Base-by-base conservation (phyloP, 2,888 invertebrate species). In the Drosophila longiperda region DNA sequence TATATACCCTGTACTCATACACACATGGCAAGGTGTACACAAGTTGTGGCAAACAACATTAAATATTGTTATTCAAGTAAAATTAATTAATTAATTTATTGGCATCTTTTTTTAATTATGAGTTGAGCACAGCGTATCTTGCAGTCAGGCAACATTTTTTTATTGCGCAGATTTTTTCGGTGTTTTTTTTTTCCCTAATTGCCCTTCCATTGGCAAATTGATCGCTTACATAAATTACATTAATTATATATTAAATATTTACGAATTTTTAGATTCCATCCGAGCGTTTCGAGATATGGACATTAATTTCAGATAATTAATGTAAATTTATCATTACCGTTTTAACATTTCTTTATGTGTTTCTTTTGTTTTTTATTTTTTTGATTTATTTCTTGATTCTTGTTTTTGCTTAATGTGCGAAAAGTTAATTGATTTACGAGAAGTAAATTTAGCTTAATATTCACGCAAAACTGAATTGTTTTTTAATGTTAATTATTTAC, bases 291-390 rank as follows among this genome's bases (percentile, higher is more conserved):
- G 33, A 64, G 3, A 48, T 50, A 57, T 66, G 62, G 63, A 63
- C 15, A 40, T 76, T 78, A 38, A 61, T 61, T 62, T 69, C 61
- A 45, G 54, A 75, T 75, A 83, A 83, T 83, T 83, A 61, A 63
- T 63, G 66, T 73, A 34, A 83, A 67, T 83, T 73, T 57, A 29
- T 1, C 15, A 23, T 15, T 15, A 23, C 8, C 45, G 8, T 6
- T 15, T 48, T 55, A 50, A 66, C 72, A 36, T 32, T 12, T 34
- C 0, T 12, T 34, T 64, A 40, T 49, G 29, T 40, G 53, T 34
- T 42, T 6, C 52, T 57, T 45, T 57, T 15, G 38, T 45, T 52
- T 20, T 3, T 15, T 4, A 17, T 42, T 55, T 50, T 66, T 79
- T 1, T 29, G 5, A 33, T 38, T 11, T 6, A 4, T 12, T 32